phyloP scores from a whole-genome alignment of 1,140 invertebrate genomes.

The Onthophagus taurus region DNA sequence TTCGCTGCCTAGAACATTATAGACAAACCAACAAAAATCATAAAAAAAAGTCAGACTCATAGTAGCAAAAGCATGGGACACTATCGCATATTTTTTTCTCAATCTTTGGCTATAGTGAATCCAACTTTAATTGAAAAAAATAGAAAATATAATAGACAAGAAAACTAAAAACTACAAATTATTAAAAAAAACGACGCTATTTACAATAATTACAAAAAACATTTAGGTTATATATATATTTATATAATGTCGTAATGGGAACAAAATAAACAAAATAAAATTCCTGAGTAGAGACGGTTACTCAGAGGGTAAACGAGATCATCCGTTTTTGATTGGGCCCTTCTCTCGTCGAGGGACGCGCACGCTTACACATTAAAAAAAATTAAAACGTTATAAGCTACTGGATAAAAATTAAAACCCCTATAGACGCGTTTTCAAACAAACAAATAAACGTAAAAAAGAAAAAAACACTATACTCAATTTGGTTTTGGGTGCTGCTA shows the following conservation, averaged over 20 bases:
- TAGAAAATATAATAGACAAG: background rate
- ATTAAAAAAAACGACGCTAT: constrained; percentile 1
- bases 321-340: no score
- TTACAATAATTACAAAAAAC: constrained; percentile 13
- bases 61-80: constrained; percentile 30
- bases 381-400: no score
- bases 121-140: constrained; percentile 24
- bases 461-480: no score
- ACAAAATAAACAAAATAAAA: constrained; percentile 4
- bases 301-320: no score
- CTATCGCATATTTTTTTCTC: constrained; percentile 28
- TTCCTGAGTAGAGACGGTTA: background rate
- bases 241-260: background rate
- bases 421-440: no score
- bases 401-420: no score
- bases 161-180: background rate
- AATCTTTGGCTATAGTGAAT: constrained; percentile 35
- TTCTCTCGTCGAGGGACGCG: no score
- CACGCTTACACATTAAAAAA: no score
- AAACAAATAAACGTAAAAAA: background rate
- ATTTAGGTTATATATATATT: background rate
- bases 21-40: constrained; percentile 24
- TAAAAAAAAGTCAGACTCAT: constrained; percentile 29
- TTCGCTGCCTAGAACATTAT: constrained; percentile 22
- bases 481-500: no score